These are phyloP conservation scores for Equus przewalskii DNA, from an alignment of 2,113 vertebrate genomes.

Conservation along the genomic window DNA sequence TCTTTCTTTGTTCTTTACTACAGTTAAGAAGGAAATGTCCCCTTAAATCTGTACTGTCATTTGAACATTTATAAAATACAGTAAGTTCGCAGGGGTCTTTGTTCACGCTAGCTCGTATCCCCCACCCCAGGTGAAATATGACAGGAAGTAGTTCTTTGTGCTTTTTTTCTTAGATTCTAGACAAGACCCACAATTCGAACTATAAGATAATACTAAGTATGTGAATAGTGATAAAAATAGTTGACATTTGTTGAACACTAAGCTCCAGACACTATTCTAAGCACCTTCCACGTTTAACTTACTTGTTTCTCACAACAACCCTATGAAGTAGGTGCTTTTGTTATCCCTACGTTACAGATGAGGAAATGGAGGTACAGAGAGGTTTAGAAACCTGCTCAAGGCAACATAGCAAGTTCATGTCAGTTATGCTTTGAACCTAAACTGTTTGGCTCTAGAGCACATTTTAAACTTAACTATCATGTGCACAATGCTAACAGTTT, in stretches of 20 bases:
- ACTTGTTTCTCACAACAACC: background rate
- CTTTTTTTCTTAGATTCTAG: slow-evolving; percentile 29
- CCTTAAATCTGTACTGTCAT: background rate
- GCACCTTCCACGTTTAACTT: background rate
- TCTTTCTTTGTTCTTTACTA: slow-evolving; percentile 13
- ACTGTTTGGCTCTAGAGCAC: background rate
- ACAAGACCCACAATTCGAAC: slow-evolving; percentile 25
- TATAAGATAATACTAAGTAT: slow-evolving; percentile 19
- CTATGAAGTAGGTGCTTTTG: background rate
- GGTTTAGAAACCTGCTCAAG: background rate
- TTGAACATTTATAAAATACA: background rate
- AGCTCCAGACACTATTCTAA: background rate
- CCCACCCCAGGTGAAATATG: background rate
- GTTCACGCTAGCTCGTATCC: background rate
- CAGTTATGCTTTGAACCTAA: background rate
- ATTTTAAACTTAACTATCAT: slow-evolving; percentile 36
- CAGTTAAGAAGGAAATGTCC: background rate
- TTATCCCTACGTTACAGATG: background rate
- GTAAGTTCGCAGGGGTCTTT: background rate
- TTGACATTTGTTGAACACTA: slow-evolving; percentile 25
- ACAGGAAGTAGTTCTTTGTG: slow-evolving; percentile 19
- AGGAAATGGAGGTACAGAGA: slow-evolving; percentile 20
- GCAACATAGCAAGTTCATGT: slow-evolving; percentile 33
- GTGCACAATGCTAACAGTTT: slow-evolving; percentile 16
- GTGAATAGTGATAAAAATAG: background rate